phyloP scores from a whole-genome alignment of 2,113 vertebrate genomes.

The Paramormyrops kingsleyae region DNA sequence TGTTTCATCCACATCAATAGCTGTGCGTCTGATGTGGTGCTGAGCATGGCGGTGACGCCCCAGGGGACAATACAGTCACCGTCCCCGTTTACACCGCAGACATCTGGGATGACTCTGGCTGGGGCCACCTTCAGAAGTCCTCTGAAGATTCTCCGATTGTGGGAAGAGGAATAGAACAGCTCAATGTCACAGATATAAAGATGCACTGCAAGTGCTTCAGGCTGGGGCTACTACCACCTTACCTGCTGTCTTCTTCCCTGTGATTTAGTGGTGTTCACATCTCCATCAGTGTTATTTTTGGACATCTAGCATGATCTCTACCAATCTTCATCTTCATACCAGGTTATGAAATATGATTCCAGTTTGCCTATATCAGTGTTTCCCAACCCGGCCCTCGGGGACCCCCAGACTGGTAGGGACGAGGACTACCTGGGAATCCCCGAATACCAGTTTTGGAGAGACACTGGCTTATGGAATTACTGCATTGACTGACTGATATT shows the following conservation, averaged over 20 bases:
- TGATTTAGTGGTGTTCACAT: neutral
- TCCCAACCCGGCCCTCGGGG: neutral
- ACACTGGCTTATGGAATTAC: neutral
- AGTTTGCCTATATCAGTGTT: neutral
- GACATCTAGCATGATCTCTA: neutral
- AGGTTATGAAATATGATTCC: neutral
- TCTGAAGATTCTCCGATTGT: neutral
- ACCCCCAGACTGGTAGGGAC: neutral
- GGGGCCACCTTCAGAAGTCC: neutral
- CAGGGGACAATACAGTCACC: neutral
- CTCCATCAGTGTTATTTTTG: neutral
- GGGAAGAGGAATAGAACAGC: neutral
- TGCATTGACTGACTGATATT: neutral
- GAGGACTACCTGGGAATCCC: neutral
- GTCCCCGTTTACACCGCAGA: neutral
- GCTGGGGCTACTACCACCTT: neutral
- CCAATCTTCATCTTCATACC: neutral
- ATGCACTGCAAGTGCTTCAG: neutral
- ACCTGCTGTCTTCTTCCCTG: neutral
- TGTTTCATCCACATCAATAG: neutral
- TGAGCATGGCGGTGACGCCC: neutral
- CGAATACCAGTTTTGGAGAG: neutral
- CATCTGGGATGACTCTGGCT: neutral
- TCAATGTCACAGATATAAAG: neutral
- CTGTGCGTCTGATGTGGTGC: neutral